Evolutionary conservation across 2,797 vertebrate genomes (phyloP).

Genomic region (Pterois miles): DNA sequence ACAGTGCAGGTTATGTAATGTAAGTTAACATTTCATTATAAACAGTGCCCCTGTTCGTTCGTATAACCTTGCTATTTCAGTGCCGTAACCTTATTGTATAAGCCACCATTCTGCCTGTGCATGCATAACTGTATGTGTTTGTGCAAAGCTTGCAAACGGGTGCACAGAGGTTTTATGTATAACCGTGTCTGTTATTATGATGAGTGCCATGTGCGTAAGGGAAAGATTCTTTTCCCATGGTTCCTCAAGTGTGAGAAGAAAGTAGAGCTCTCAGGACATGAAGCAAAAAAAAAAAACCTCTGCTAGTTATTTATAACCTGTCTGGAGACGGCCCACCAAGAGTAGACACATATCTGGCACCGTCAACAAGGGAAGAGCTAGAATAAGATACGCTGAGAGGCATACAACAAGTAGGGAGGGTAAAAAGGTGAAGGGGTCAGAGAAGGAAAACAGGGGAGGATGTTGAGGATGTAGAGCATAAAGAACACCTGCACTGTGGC

Average conservation of each 20-base stretch:
- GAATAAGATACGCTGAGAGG: slow-evolving; percentile 62
- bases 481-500: slow-evolving; percentile 9
- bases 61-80: slow-evolving; percentile 58
- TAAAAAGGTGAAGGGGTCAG: slow-evolving; percentile 44
- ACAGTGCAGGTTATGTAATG: slow-evolving; percentile 65
- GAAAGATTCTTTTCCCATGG: slow-evolving; percentile 85
- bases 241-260: slow-evolving; percentile 82
- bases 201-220: slow-evolving; percentile 75
- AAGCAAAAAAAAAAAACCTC: slow-evolving; percentile 62
- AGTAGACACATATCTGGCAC: slow-evolving; percentile 77
- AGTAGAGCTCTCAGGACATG: slow-evolving; percentile 79
- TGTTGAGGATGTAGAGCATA: slow-evolving; percentile 15
- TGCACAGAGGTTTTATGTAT: slow-evolving; percentile 61
- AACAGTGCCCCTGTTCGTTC: slow-evolving; percentile 55
- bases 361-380: slow-evolving; percentile 63
- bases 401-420: slow-evolving; percentile 46
- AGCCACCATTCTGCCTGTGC: slow-evolving; percentile 34
- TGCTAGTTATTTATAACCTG: slow-evolving; percentile 82
- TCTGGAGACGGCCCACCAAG: slow-evolving; percentile 74
- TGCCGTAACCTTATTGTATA: slow-evolving; percentile 29
- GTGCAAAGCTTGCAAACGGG: slow-evolving; percentile 47
- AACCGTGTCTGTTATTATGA: slow-evolving; percentile 70
- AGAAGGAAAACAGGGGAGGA: slow-evolving; percentile 22
- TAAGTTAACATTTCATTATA: slow-evolving; percentile 60
- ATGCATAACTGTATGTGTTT: slow-evolving; percentile 40